Base-by-base conservation (phyloP, 2,797 vertebrate species). In the Phyllotis vaccarum region DNA sequence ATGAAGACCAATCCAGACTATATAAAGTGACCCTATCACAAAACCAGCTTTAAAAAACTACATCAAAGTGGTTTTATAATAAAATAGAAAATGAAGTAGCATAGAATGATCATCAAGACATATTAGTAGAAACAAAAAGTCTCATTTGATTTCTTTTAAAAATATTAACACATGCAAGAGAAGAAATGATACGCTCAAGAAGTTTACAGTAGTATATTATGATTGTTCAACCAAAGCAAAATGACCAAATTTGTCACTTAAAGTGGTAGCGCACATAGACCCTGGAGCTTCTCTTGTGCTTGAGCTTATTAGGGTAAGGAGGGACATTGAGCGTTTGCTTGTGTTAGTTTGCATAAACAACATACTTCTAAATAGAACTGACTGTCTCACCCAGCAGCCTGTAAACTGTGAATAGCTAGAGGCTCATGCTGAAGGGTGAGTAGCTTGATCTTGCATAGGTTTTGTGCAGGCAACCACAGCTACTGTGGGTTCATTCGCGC, bases 91-190 rank as follows among this genome's bases (percentile, higher is more conserved):
- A 49, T 9, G 16, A 22, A 80, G 2, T 70, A 3, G 13, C 43
- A 74, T 79, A 60, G 43, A 90, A 93, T 64, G 37, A n/a, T 89
- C 24, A 66, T 24, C 8, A 56, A 86, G 17, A 49, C 31, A 49
- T 2, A 82, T 52, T 83, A 82, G n/a, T 56, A 24, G 86, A 89
- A 86, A 43, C 24, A 86, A 89, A 95, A 95, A 78, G 6, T 24
- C 27, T 72, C 46, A 52, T 60, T 91, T 76, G 7, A 34, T 17
- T 72, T 68, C 60, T 43, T 70, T 37, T 19, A 52, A 52, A 74
- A 31, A 6, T 5, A 34, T 24, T 75, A 46, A 21, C 6, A 40
- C 56, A 75, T n/a, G 5, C 76, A n/a, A 6, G 34, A 80, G 43
- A 68, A 82, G 24, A 91, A 93, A 68, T 24, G 13, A 86, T n/a